phyloP scores from a whole-genome alignment of 1,140 invertebrate species.

The Magallana angulata region DNA sequence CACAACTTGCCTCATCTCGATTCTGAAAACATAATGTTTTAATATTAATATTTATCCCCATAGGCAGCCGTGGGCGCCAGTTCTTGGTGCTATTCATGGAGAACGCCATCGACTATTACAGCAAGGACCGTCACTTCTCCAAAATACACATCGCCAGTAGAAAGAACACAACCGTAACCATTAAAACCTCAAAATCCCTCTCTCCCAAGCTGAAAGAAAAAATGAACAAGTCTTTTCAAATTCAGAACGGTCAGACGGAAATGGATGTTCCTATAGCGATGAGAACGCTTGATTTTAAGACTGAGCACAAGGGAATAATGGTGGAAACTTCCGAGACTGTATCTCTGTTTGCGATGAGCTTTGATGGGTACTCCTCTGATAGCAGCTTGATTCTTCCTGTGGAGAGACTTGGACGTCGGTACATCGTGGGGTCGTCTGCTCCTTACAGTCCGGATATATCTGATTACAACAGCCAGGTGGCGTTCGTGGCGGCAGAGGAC shows the following conservation, averaged over 20 bases:
- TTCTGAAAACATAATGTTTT: too few species aligned
- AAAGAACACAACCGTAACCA: not conserved
- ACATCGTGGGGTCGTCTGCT: not conserved
- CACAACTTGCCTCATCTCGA: too few species aligned
- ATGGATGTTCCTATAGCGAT: not conserved
- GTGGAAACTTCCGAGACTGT: not conserved
- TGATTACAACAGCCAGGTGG: slow-evolving; percentile 32
- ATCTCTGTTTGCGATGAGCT: not conserved
- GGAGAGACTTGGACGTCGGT: slow-evolving; percentile 9
- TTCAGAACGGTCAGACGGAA: not conserved
- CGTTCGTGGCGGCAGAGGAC: slow-evolving; percentile 10
- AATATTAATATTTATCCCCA: too few species aligned
- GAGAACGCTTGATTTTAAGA: not conserved
- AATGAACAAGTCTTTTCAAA: not conserved
- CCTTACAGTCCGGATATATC: not conserved
- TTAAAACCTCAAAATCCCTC: not conserved
- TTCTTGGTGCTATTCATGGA: slow-evolving; percentile 27
- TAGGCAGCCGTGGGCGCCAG: not conserved
- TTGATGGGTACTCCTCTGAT: not conserved
- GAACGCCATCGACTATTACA: not conserved
- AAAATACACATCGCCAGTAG: not conserved
- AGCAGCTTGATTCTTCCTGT: not conserved
- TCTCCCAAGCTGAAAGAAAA: not conserved
- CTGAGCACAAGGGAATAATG: slow-evolving; percentile 4
- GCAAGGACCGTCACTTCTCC: not conserved